Evolutionary conservation across 2,113 vertebrate genomes (phyloP).

Genomic region (Thunnus maccoyii): DNA sequence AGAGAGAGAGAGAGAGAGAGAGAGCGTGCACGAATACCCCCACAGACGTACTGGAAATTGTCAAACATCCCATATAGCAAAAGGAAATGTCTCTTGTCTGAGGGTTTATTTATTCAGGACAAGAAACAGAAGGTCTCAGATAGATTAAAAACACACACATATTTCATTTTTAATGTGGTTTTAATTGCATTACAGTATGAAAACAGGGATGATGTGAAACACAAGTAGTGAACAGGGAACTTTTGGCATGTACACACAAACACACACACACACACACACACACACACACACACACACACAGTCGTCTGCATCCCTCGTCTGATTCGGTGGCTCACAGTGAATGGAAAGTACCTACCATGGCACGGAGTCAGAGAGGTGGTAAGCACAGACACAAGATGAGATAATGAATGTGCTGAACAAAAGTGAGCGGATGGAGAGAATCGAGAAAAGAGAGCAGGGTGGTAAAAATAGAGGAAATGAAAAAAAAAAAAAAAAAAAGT

Average conservation of each 20-base stretch:
- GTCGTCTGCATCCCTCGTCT: constrained; percentile 6
- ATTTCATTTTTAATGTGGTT: constrained; percentile 39
- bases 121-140: constrained; percentile 41
- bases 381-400: neutral
- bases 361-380: constrained; percentile 15
- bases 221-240: constrained; percentile 17
- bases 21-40: constrained; percentile 1
- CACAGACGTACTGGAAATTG: constrained; percentile 32
- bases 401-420: neutral
- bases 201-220: constrained; percentile 53
- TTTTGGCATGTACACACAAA: constrained; percentile 7
- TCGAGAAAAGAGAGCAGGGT: fast-evolving
- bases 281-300: neutral
- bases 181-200: constrained; percentile 46
- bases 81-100: constrained; percentile 31
- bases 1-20: no score
- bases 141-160: constrained; percentile 25
- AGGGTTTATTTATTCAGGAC: constrained; percentile 28
- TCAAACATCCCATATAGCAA: constrained; percentile 7
- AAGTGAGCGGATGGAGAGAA: neutral
- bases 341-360: constrained; percentile 26
- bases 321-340: neutral
- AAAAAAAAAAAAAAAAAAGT: neutral
- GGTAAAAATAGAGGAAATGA: constrained; percentile 14
- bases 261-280: neutral